These are phyloP conservation scores for Climacteris rufus DNA, from an alignment of 2,113 vertebrate species.

Conservation along the genomic window DNA sequence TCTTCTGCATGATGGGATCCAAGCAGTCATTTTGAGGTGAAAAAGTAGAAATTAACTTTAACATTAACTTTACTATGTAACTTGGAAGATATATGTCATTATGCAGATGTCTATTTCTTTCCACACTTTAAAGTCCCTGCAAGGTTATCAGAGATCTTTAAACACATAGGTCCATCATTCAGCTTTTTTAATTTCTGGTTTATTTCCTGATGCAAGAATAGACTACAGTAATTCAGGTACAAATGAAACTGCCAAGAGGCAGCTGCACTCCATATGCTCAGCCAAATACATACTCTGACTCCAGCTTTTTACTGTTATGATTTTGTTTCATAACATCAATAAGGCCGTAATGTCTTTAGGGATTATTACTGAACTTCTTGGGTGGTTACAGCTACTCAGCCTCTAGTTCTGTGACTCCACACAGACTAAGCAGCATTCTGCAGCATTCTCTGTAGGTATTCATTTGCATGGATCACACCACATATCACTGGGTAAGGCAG, in stretches of 20 bases:
- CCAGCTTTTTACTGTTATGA: not conserved
- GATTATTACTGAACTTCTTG: not conserved
- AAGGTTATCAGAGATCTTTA: not conserved
- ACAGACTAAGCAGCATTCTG: not conserved
- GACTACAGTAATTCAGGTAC: not conserved
- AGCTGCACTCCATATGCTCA: not conserved
- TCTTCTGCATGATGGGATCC: not conserved
- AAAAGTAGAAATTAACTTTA: not conserved
- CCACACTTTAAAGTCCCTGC: not conserved
- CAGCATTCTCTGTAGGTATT: accelerated
- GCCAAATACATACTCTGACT: not conserved
- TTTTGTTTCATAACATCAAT: slow-evolving; percentile 3
- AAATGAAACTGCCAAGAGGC: slow-evolving; percentile 12
- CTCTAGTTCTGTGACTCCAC: not conserved
- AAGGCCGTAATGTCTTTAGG: not conserved
- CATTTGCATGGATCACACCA: not conserved
- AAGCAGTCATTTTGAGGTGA: not conserved
- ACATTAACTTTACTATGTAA: not conserved
- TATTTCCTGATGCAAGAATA: not conserved
- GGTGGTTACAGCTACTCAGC: not conserved
- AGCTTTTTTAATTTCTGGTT: not conserved
- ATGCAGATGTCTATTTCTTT: not conserved
- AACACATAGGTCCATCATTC: not conserved
- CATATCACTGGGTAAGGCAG: accelerated
- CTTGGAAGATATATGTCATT: not conserved